Base-by-base conservation (phyloP, 2,113 vertebrate species). In the Falco punctatus region DNA sequence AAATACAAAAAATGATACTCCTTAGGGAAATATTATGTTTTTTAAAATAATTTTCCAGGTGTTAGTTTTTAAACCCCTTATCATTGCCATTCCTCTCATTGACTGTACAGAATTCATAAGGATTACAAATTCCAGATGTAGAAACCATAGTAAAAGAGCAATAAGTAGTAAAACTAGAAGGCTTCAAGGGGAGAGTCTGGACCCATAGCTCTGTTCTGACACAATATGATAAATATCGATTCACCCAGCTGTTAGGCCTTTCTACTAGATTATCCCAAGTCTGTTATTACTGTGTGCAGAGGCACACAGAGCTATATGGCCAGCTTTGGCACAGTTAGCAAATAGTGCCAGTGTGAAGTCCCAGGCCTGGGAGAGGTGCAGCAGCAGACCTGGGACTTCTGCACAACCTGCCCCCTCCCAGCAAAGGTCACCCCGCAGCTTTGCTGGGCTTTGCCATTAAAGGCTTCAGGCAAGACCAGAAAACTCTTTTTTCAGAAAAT, bases 241-340 rank as follows among this genome's bases (percentile, higher is more conserved):
- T 75, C 86, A 69, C 13, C 30, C 30, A 32, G 26, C 58, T 80
- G 57, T 65, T 77, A 88, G 89, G 20, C 72, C 51, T 94, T 86
- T 86, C 80, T 81, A 57, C 75, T 44, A 58, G 86, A 77, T 86
- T 94, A 88, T 35, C 49, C 49, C 71, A 42, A 80, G 58, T 51
- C 83, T 55, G 42, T 3, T 90, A 75, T 88, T 59, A n/a, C 66
- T 26, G 32, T 62, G 57, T n/a, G 54, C 40, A n/a, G 40, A 85
- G 57, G 27, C 67, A 58, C 23, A 6, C 6, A 3, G 51, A 44
- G 26, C 26, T 65, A 5, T 13, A 57, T 4, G 3, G 2, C 30
- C 23, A 74, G 40, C 46, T 21, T 73, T 30, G 14, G 32, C 33
- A 18, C 59, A 59, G 16, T 13, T 10, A 69, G 64, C 32, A 86